Base-by-base conservation (phyloP, 2,888 invertebrate genomes). In the Phorcus lineatus region DNA sequence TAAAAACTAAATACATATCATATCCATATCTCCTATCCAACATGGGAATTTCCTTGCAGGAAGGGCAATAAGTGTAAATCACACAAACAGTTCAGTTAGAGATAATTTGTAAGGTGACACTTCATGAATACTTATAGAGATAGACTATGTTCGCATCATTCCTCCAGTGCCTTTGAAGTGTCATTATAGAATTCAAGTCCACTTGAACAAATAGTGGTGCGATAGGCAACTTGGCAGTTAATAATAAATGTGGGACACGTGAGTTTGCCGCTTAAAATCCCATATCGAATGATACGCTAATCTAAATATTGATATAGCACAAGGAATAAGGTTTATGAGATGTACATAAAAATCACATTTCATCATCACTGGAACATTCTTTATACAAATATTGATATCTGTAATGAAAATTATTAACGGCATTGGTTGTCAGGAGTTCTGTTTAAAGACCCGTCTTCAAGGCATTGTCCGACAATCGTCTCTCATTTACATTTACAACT, bases 271-370 rank as follows among this genome's bases (percentile, higher is more conserved):
- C 47, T 47, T 47, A 24, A 62, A 62, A 62, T 28, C 62, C 24
- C 13, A 28, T 62, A 24, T 28, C 16, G 28, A 62, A 28, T 62
- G 62, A 22, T 62, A 62, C 16, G n/a, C 28, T 62, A 28, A 28
- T 28, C 13, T 62, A 62, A 62, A 62, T 62, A 62, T 62, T 28
- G 62, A 62, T 62, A 19, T 19, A 22, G 28, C 13, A 28, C 28
- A 22, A 28, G 28, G 28, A 62, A 28, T 62, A 24, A 57, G 16
- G 28, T 62, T 62, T 62, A 62, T 62, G 24, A 62, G 28, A 24
- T 62, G 62, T 62, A 62, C 62, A 62, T 62, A 24, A 28, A 62
- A 62, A 62, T 62, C 62, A 62, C 62, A 62, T 62, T 62, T 62
- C 9, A 24, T 28, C 24, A 28, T 24, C 62, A 62, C 28, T 24